Base-by-base conservation (phyloP, 2,113 vertebrate genomes). In the Sclerurus mexicanus region DNA sequence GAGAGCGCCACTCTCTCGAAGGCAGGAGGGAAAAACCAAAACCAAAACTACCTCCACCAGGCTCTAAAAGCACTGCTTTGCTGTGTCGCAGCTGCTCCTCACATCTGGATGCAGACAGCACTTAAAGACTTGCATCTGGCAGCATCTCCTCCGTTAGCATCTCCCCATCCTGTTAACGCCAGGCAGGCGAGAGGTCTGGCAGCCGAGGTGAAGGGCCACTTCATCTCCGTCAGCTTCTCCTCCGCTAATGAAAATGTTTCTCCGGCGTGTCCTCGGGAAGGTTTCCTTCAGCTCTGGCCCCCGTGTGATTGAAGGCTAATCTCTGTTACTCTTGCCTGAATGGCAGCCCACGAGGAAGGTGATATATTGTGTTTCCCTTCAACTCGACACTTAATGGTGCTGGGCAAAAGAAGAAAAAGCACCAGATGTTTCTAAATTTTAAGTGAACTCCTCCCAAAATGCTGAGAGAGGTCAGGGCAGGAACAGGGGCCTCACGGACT, bases 171-270 rank as follows among this genome's bases (percentile, higher is more conserved):
- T 64, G 90, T 84, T 95, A 94, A 9, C 23, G 0, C 24, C 85
- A 60, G 46, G 87, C 90, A 63, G 73, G 86, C 19, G 11, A 86
- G 42, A 91, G 59, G 67, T 52, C 95, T 50, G 5, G 83, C 87
- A 74, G 84, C 7, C 0, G 15, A 53, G 86, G 85, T 64, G 81
- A 91, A 66, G 75, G 83, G 63, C 46, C 53, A 46, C 69, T 96
- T 84, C 89, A 94, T 96, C 97, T 96, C 74, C 58, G n/a, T 94
- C 95, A 97, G 40, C 6, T 83, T 87, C 82, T 64, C 85, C 83
- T 82, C 87, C 6, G 22, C 92, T 95, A 96, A 96, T 93, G 93
- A 90, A 96, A 96, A 96, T 89, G 93, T 97, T 97, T 94, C 91
- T 89, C 55, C 87, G 89, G 62, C 7, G 0, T 88, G 91, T 96